A percentile compares a stretch with the other conserved stretches of the same genome.
Conservation (phyloP, 2,888 invertebrate species). For the Caenorhabditis drosophilae region DNA sequence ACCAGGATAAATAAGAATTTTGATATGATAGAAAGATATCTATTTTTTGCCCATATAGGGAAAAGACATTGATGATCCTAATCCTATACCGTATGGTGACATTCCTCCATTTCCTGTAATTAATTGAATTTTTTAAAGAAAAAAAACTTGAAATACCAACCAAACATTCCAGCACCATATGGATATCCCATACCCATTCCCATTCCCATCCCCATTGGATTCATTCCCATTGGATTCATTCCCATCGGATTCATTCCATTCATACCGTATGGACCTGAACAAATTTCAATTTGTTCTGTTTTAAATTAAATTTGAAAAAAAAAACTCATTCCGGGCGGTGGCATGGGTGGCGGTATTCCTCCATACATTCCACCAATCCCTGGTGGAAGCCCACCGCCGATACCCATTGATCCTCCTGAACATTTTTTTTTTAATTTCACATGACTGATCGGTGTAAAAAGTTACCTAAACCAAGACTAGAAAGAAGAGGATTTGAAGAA, state of each 20-base stretch:
- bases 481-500: too few relatives aligned
- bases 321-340: slow-evolving; percentile 31
- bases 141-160: slow-evolving; percentile 10
- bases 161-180: slow-evolving; percentile 22
- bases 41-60: slow-evolving; percentile 31
- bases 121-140: background rate
- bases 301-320: background rate
- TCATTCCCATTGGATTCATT: too few relatives aligned
- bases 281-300: background rate
- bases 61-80: slow-evolving; percentile 30
- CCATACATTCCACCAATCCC: slow-evolving; percentile 33
- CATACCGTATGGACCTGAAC: slow-evolving; percentile 30
- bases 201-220: slow-evolving; percentile 2
- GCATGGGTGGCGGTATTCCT: slow-evolving; percentile 36
- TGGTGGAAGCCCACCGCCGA: slow-evolving; percentile 13
- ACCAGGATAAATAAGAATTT: too few relatives aligned
- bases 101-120: slow-evolving; percentile 12
- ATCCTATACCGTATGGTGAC: slow-evolving; percentile 36
- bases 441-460: too few relatives aligned
- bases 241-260: too few relatives aligned
- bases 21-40: background rate
- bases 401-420: slow-evolving; percentile 28
- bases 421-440: too few relatives aligned
- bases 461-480: too few relatives aligned
- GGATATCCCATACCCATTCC: slow-evolving; percentile 19